A percentile compares a stretch with the other conserved stretches of the same genome.
Conservation (phyloP, 2,888 invertebrate genomes). For the Adelognathus sp. region DNA sequence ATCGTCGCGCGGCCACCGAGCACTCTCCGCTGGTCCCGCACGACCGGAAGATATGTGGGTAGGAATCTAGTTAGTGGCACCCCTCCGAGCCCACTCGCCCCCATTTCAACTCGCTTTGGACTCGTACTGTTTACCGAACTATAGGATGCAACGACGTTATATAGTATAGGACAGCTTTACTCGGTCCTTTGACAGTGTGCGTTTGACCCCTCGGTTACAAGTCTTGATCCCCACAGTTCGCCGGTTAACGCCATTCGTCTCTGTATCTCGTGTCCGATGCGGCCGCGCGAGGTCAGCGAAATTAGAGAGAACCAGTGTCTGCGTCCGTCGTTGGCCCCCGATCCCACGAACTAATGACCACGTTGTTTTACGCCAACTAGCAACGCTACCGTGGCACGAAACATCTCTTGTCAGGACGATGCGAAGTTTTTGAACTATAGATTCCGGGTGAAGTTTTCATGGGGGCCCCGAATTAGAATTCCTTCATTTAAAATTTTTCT, state of each 20-base stretch:
- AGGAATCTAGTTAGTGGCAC: slow-evolving; percentile 72
- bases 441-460: background rate
- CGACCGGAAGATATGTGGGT: slow-evolving; percentile 68
- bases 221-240: slow-evolving; percentile 41
- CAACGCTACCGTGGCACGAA: background rate
- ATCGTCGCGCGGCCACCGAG: slow-evolving; percentile 62
- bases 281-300: slow-evolving; percentile 66
- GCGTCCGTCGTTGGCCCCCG: slow-evolving; percentile 81
- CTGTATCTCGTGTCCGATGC: slow-evolving; percentile 21
- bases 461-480: background rate
- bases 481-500: background rate
- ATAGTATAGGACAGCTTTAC: slow-evolving; percentile 11
- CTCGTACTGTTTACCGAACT: slow-evolving; percentile 32
- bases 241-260: slow-evolving; percentile 22
- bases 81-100: slow-evolving; percentile 64
- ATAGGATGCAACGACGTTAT: slow-evolving; percentile 20
- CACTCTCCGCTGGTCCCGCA: slow-evolving; percentile 35
- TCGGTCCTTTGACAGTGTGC: slow-evolving; percentile 22
- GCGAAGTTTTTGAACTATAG: background rate
- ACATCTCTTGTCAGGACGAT: background rate
- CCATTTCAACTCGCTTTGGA: slow-evolving; percentile 23
- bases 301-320: slow-evolving; percentile 64
- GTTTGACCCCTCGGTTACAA: slow-evolving; percentile 25
- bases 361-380: background rate
- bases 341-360: slow-evolving; percentile 40